These are phyloP conservation scores for Xiphias gladius DNA, from an alignment of 2,113 vertebrate species.

Conservation along the genomic window DNA sequence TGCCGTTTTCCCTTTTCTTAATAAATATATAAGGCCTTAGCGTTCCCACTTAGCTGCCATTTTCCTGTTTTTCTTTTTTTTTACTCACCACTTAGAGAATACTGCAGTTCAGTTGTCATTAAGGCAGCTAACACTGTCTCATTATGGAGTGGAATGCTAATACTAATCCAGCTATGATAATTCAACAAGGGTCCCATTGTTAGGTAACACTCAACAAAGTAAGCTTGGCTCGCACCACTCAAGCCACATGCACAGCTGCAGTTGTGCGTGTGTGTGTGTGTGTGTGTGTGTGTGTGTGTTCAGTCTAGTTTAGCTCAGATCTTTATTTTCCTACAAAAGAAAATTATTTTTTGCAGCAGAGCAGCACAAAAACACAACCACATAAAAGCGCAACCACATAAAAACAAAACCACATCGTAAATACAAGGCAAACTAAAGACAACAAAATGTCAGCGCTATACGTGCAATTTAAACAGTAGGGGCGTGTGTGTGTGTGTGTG, in stretches of 20 bases:
- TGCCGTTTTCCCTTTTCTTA: not conserved
- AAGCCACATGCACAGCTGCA: conserved; percentile 63
- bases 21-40: not conserved
- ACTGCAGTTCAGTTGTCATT: conserved; percentile 32
- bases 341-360: not conserved
- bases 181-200: conserved; percentile 69
- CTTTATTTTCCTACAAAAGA: not conserved
- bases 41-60: not conserved
- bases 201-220: conserved; percentile 42
- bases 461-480: not conserved
- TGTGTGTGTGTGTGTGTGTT: conserved; percentile 13
- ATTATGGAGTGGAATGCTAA: conserved; percentile 61
- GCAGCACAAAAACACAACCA: not conserved
- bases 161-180: conserved; percentile 62
- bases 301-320: not conserved
- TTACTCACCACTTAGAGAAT: conserved; percentile 6
- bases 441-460: not conserved
- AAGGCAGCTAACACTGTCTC: conserved; percentile 35
- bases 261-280: conserved; percentile 15
- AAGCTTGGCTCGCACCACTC: conserved; percentile 41
- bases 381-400: not conserved
- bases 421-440: not conserved
- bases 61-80: not conserved
- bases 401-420: not conserved
- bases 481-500: conserved; percentile 16